These are phyloP conservation scores for Drymodes brunneopygia DNA, from an alignment of 2,113 vertebrate genomes.

Conservation along the genomic window DNA sequence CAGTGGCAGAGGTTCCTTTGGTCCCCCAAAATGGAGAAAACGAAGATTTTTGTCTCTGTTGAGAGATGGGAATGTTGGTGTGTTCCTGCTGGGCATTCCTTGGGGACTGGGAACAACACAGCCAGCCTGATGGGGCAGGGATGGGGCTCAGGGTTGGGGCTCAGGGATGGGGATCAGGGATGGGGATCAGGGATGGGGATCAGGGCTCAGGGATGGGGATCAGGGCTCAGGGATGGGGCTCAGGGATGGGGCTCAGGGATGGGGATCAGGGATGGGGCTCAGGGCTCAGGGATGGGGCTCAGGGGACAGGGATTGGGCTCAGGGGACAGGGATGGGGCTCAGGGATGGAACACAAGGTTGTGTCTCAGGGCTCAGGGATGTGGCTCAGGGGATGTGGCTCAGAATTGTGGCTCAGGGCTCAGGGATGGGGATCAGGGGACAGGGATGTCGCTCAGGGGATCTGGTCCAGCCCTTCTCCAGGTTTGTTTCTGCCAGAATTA, in stretches of 20 bases:
- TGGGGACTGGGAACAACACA: neutral
- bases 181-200: neutral
- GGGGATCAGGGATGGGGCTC: no score
- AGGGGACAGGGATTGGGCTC: neutral
- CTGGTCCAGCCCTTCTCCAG: neutral
- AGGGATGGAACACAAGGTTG: no score
- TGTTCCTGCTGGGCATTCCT: accelerated
- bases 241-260: no score
- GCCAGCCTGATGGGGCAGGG: neutral
- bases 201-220: neutral
- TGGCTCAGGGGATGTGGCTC: neutral
- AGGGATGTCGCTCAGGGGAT: no score
- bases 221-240: neutral
- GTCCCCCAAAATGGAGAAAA: accelerated
- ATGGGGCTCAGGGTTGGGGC: no score
- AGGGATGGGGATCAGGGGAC: neutral
- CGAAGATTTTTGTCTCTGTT: neutral
- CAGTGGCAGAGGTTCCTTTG: neutral
- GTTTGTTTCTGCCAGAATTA: neutral
- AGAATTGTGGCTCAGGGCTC: neutral
- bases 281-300: neutral
- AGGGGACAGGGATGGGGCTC: neutral
- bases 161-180: no score
- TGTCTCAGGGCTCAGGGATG: neutral
- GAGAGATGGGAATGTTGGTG: neutral